A percentile compares a stretch with the other conserved stretches of the same genome.
These are phyloP conservation scores for Thalpophila matura DNA, from an alignment of 2,888 invertebrate genomes.

Conservation along the genomic window DNA sequence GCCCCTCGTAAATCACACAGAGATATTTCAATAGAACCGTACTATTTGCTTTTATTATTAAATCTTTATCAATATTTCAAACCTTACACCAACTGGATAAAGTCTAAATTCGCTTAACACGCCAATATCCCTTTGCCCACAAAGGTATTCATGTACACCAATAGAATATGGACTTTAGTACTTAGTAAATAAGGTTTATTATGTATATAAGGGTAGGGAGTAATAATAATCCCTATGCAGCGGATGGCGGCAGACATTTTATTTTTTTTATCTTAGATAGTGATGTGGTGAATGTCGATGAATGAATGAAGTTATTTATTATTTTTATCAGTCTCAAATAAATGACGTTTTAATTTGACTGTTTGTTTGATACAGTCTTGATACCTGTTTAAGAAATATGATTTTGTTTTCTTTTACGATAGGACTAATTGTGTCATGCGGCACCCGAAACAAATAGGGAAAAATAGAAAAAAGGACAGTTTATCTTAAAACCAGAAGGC, in stretches of 20 bases:
- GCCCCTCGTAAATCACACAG: slow-evolving; percentile 66
- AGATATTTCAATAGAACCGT: slow-evolving; percentile 49
- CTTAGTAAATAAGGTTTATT: slow-evolving; percentile 58
- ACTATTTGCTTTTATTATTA: slow-evolving; percentile 49
- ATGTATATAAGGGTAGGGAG: slow-evolving; percentile 48
- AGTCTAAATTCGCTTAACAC: slow-evolving; percentile 15
- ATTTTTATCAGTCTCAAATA: slow-evolving; percentile 21
- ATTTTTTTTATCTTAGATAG: slow-evolving; percentile 75
- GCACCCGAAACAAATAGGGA: too few species aligned
- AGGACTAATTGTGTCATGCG: too few species aligned
- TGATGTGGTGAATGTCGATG: slow-evolving; percentile 66
- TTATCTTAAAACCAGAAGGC: too few species aligned
- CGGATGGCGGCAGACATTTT: slow-evolving; percentile 80
- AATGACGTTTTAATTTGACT: not conserved
- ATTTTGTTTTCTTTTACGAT: not conserved
- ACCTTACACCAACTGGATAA: not conserved
- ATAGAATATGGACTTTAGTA: slow-evolving; percentile 65
- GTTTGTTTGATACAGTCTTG: too few species aligned
- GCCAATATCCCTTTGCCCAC: slow-evolving; percentile 42
- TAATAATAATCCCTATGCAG: slow-evolving; percentile 65
- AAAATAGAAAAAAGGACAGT: too few species aligned
- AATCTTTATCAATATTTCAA: not conserved
- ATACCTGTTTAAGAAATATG: not conserved
- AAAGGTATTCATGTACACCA: slow-evolving; percentile 56
- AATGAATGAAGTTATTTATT: slow-evolving; percentile 48